Percentiles rank a stretch among this genome's conserved stretches.
Evolutionary conservation across 64 coral and sea anemone genomes (phyloP).

Genomic region (Cladopsammia gracilis): DNA sequence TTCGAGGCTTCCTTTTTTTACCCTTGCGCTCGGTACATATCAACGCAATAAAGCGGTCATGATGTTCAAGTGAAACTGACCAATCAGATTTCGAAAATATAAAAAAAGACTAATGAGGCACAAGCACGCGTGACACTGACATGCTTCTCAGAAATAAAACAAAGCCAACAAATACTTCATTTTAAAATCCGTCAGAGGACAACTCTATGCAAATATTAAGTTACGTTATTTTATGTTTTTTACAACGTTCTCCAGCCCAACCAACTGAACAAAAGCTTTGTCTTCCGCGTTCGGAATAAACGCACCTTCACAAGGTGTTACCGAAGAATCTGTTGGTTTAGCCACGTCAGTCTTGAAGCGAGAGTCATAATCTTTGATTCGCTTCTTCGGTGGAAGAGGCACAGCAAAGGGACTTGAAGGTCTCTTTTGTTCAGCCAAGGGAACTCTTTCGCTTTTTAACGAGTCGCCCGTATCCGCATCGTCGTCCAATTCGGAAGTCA

Average conservation of each 20-base stretch:
- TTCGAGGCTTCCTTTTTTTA: too few relatives aligned
- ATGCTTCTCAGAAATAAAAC: background rate
- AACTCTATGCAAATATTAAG: background rate
- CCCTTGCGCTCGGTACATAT: too few relatives aligned
- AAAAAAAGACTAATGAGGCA: too few relatives aligned
- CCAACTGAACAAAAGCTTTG: constrained; percentile 80
- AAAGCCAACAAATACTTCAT: background rate
- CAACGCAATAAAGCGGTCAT: too few relatives aligned
- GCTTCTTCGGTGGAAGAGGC: constrained; percentile 72
- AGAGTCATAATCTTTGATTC: constrained; percentile 18
- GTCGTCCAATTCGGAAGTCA: background rate
- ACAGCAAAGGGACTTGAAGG: constrained; percentile 81
- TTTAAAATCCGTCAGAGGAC: background rate
- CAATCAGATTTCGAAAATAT: too few relatives aligned
- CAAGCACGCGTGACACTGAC: too few relatives aligned
- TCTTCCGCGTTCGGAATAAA: constrained; percentile 88
- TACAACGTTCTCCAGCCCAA: constrained; percentile 89
- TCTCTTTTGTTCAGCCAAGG: constrained; percentile 51
- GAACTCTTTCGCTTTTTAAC: constrained; percentile 31
- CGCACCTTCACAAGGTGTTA: constrained; percentile 19
- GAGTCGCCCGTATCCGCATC: background rate
- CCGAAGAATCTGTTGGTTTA: constrained; percentile 17
- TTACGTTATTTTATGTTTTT: constrained; percentile 29
- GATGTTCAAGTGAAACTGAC: background rate
- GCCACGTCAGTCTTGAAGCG: background rate